These are phyloP conservation scores for Mormoops blainvillei DNA, from an alignment of 2,113 vertebrate genomes.

Conservation along the genomic window DNA sequence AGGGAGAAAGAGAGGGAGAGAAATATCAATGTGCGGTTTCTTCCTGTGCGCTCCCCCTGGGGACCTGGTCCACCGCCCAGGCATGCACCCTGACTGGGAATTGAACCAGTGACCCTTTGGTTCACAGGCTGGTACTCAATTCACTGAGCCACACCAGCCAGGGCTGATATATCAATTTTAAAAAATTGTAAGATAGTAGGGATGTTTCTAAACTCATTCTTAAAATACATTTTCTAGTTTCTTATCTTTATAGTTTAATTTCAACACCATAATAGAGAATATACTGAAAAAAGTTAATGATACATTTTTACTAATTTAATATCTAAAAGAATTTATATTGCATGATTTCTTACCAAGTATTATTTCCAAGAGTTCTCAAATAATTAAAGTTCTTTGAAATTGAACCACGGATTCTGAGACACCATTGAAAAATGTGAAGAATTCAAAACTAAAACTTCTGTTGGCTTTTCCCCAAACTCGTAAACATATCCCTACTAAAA, in stretches of 20 bases:
- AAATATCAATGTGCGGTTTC: too few species aligned
- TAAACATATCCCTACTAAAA: slow-evolving; percentile 15
- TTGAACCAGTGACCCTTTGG: too few species aligned
- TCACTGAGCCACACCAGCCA: too few species aligned
- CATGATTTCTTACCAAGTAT: slow-evolving; percentile 25
- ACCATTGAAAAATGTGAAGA: slow-evolving; percentile 36
- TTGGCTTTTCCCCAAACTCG: neutral
- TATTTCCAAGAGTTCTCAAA: slow-evolving; percentile 2
- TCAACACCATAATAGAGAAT: neutral
- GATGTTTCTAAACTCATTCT: slow-evolving; percentile 37
- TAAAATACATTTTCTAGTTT: slow-evolving; percentile 28
- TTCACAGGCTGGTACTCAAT: too few species aligned
- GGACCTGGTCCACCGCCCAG: too few species aligned
- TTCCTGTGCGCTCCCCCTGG: too few species aligned
- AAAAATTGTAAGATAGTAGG: neutral
- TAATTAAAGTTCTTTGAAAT: slow-evolving; percentile 2
- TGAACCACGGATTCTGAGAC: neutral
- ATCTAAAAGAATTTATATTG: slow-evolving; percentile 16
- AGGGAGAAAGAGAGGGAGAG: too few species aligned
- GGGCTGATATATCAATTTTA: neutral
- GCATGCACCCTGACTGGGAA: too few species aligned
- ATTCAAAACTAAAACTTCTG: slow-evolving; percentile 41
- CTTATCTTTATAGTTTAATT: slow-evolving; percentile 36
- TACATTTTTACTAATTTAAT: slow-evolving; percentile 26
- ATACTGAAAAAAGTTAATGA: neutral